Evolutionary conservation across 2,888 invertebrate genomes (phyloP), one percentile per base, ranked within the genome.

Genomic region (Agriopis marginaria): DNA sequence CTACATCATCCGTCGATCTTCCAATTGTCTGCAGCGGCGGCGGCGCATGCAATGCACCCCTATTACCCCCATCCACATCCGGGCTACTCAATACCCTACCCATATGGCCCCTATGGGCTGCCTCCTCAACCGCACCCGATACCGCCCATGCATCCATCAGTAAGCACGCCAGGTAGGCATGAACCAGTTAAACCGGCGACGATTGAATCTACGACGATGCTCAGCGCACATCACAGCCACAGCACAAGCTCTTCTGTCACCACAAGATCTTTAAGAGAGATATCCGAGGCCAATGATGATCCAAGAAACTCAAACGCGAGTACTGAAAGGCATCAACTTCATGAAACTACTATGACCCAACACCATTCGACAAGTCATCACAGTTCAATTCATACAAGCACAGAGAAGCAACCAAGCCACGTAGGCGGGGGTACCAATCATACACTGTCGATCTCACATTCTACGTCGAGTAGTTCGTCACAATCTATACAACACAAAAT

Each of bases 101-200:
- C 96, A 1, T 97, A 97, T 42, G 66, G 66, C 92, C 95, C 97
- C 63, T 96, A 97, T 78, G 96, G 96, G 8, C 96, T 96, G 0
- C 95, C 97, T 71, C 96, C 97, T 6, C 97, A 96, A 80, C 97
- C 97, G 2, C 97, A 96, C 79, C 96, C 97, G 7, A 96, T 96
- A 82, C 96, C 96, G 14, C 97, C 96, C 3, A 96, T 96, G 81
- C 95, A 94, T 78, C 86, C 95, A 77, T 79, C 95, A 72, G 83
- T 90, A 11, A 93, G 92, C 77, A 86, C 91, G 44, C 89, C 94
- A 67, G 91, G 93, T 72, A 83, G 94, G 70, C 94, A 94, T 75
- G 94, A 94, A 45, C 91, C 93, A 77, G 92, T 92, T 42, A 94
- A 94, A 84, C 92, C 94, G 45, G 83, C 93, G 9, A 90, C 94